Evolutionary conservation across 37 sponge, comb jelly and placozoan species (phyloP).

Genomic region (Axinella damicornis): DNA sequence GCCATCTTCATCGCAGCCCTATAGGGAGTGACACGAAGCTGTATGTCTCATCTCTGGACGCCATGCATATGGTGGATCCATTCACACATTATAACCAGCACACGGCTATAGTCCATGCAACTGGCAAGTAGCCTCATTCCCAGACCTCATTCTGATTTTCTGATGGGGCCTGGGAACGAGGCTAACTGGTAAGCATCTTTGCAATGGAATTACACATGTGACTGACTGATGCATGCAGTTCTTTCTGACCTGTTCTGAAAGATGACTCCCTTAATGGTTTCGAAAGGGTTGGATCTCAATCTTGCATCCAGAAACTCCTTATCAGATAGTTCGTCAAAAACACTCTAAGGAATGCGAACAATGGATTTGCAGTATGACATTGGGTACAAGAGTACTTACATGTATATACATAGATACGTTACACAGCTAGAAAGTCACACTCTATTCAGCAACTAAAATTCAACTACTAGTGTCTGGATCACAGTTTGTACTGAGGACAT

Average conservation of each 20-base stretch:
- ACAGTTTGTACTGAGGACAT: too few relatives aligned
- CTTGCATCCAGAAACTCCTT: constrained; percentile 92
- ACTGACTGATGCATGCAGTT: background rate
- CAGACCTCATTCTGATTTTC: background rate
- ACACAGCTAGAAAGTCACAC: too few relatives aligned
- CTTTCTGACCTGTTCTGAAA: constrained; percentile 92
- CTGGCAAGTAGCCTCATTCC: too few relatives aligned
- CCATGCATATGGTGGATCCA: too few relatives aligned
- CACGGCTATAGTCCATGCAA: background rate
- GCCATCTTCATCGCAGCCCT: constrained; percentile 99
- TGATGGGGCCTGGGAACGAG: background rate
- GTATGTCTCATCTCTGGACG: too few relatives aligned
- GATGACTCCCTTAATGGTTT: constrained; percentile 90
- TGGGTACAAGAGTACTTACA: too few relatives aligned
- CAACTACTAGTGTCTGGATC: too few relatives aligned
- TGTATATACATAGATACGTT: too few relatives aligned
- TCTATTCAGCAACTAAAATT: too few relatives aligned
- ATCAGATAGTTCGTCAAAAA: constrained; percentile 78
- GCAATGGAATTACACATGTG: background rate
- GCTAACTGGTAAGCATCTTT: too few relatives aligned
- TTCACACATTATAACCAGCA: background rate
- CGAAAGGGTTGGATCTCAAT: constrained; percentile 91
- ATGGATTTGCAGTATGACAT: background rate
- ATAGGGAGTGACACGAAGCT: too few relatives aligned
- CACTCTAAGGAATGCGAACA: constrained; percentile 37